A percentile compares a stretch with the other conserved stretches of the same genome.
phyloP scores from a whole-genome alignment of 2,113 vertebrate genomes.

The Peromyscus californicus region DNA sequence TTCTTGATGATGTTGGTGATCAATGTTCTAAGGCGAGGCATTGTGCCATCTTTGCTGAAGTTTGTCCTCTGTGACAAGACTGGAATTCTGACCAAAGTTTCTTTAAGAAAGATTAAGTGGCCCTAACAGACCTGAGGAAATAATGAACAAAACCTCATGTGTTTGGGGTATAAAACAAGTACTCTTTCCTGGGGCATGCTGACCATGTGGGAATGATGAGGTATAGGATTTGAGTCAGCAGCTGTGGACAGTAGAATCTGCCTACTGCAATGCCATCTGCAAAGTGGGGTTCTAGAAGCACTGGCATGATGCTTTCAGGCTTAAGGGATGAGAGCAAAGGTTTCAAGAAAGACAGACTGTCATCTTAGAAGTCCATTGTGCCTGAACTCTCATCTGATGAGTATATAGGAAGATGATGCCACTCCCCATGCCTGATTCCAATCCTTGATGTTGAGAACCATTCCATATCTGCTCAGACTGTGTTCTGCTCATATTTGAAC shows the following conservation, averaged over 20 bases:
- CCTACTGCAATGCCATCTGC: not conserved
- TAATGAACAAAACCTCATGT: not conserved
- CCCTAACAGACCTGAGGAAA: not conserved
- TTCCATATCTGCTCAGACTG: no score
- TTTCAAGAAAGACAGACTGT: accelerated
- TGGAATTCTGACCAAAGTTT: not conserved
- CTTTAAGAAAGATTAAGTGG: not conserved
- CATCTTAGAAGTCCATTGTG: not conserved
- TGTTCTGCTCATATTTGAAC: not conserved
- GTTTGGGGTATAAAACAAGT: no score
- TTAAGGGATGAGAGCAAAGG: not conserved
- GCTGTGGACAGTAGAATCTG: not conserved
- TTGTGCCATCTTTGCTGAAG: accelerated
- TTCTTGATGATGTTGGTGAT: accelerated
- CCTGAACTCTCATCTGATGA: no score
- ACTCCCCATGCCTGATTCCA: not conserved
- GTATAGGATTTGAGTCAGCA: accelerated
- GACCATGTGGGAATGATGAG: not conserved
- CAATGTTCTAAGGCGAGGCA: not conserved
- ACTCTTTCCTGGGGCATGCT: not conserved
- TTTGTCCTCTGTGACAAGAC: not conserved
- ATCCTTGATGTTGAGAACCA: not conserved
- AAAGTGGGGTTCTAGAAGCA: not conserved
- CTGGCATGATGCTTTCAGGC: not conserved
- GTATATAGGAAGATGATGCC: no score